Evolutionary conservation across 1,140 invertebrate species (phyloP), one percentile per base, ranked within the genome.

Genomic region (Cyphomyrmex costatus): DNA sequence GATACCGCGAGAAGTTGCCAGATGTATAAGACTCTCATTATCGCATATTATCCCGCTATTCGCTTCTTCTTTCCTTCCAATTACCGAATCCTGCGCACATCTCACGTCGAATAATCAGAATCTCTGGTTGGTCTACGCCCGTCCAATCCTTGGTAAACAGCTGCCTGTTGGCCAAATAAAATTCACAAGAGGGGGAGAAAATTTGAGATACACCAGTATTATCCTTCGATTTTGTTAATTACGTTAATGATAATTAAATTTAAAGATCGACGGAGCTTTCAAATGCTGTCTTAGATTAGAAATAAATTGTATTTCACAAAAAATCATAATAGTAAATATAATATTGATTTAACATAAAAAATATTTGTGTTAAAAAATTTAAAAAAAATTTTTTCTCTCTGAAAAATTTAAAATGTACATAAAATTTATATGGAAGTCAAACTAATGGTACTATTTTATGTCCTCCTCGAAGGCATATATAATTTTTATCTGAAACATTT

Each of bases 1-100:
- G 79, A 83, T 83, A 83, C 61, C 79, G 36, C 79, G n/a, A 74
- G 51, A 16, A 79, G 77, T 46, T 14, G 66, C 78, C 79, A 82
- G 76, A 49, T 46, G 27, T 24, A 49, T 33, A 53, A 82, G 78
- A 60, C 49, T 33, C 21, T 82, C 42, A 82, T 83, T 60, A 82
- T 82, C 79, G 68, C 51, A 30, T 46, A 46, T 56, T 63, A 51
- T 49, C 33, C 30, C 68, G 30, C 33, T 65, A 63, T n/a, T 77
- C 21, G 53, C 24, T 53, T 53, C 42, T 71, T 82, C 51, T 12
- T 73, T 46, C 53, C 56, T 74, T 46, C 24, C 42, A 56, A n/a
- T 42, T 63, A 33, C 14, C 27, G 36, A 56, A 51, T 83, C 79
- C 68, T 73, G 79, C 79, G 79, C 79, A 83, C 68, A 61, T 60